phyloP scores from a whole-genome alignment of 1,140 invertebrate genomes.

The Bombus turneri region DNA sequence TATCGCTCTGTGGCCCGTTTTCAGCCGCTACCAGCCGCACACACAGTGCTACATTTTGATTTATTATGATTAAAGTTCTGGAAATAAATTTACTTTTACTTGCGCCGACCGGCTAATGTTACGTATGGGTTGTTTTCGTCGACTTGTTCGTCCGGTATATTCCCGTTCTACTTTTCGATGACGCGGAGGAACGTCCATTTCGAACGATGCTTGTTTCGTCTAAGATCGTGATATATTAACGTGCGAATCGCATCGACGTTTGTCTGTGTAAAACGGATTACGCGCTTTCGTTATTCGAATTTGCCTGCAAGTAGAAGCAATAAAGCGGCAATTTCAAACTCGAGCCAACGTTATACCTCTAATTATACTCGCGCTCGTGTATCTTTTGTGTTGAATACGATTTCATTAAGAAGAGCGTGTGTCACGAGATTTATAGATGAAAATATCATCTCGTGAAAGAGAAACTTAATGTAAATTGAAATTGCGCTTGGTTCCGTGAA shows the following conservation, averaged over 20 bases:
- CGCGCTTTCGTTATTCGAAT: neutral
- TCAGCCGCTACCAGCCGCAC: neutral
- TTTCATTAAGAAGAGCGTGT: neutral
- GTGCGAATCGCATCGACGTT: neutral
- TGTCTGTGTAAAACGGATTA: neutral
- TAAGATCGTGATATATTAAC: neutral
- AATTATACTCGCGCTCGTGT: neutral
- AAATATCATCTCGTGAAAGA: neutral
- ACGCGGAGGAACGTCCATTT: neutral
- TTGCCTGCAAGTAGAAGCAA: neutral
- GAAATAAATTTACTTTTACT: constrained; percentile 33
- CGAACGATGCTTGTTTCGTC: no score
- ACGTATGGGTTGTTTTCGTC: neutral
- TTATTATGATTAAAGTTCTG: constrained; percentile 36
- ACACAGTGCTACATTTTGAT: neutral
- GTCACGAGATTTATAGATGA: neutral
- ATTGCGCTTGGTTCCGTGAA: neutral
- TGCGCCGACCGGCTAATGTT: neutral
- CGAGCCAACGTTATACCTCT: neutral
- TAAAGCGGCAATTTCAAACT: neutral
- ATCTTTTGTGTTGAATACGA: neutral
- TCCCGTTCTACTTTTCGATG: neutral
- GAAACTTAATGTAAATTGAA: neutral
- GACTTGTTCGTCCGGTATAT: constrained; percentile 3
- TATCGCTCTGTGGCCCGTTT: constrained; percentile 20